Conservation (phyloP, 2,113 vertebrate species). For the Saccopteryx leptura region DNA sequence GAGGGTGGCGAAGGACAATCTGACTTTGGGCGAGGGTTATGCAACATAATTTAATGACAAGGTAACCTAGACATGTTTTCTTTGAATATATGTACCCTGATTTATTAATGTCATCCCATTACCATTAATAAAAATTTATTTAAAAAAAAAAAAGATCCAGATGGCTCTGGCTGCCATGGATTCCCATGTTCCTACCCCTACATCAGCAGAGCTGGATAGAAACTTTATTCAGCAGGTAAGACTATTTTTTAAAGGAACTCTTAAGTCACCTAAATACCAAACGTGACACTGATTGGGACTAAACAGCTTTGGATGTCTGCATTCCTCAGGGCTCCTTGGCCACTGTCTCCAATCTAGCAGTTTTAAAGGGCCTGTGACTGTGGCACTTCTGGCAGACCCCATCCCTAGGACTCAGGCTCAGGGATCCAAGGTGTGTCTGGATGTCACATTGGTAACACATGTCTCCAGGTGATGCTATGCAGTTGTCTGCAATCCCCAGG, state of each 20-base stretch:
- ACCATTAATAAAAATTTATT: no score
- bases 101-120: no score
- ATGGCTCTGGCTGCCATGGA: background rate
- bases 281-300: background rate
- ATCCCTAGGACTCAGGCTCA: background rate
- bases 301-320: background rate
- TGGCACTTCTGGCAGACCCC: background rate
- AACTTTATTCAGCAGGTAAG: background rate
- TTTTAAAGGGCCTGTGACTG: background rate
- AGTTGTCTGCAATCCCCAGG: background rate
- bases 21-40: no score
- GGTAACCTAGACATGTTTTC: no score
- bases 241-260: background rate
- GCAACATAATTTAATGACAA: no score
- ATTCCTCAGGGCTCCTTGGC: background rate
- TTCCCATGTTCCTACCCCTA: no score
- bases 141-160: no score
- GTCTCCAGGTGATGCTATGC: background rate
- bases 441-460: background rate
- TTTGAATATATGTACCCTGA: no score
- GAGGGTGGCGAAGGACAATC: no score
- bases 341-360: background rate
- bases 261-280: background rate
- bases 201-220: background rate
- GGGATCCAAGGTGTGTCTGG: background rate